These are phyloP conservation scores for Pocillopora damicornis DNA, from an alignment of 64 coral and sea anemone species.

Conservation along the genomic window DNA sequence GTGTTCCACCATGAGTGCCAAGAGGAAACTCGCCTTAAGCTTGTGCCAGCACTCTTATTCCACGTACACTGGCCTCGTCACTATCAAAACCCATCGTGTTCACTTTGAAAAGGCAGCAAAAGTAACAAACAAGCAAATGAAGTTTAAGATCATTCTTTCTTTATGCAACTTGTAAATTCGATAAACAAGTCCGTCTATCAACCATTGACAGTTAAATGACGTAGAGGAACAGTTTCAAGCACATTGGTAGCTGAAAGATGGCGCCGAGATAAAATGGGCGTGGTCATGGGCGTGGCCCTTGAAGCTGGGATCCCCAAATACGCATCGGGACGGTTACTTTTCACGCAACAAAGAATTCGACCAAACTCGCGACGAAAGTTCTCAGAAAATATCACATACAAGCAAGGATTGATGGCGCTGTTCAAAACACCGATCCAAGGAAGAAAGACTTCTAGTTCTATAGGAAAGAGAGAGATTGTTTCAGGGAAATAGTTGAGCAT, in stretches of 20 bases:
- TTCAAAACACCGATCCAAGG: conserved; percentile 73
- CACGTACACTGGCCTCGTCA: not conserved
- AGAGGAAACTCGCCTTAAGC: not conserved
- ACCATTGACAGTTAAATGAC: conserved; percentile 13
- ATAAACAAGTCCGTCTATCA: not conserved
- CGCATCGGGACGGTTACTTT: conserved; percentile 20
- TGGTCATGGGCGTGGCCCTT: conserved; percentile 32
- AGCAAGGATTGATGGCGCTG: conserved; percentile 73
- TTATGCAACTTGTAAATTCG: not conserved
- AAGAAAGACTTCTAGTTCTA: conserved; percentile 40
- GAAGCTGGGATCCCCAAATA: conserved; percentile 37
- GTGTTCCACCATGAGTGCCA: not conserved
- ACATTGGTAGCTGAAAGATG: not conserved
- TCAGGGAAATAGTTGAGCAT: conserved; percentile 12
- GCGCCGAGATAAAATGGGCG: conserved; percentile 29
- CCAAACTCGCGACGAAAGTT: conserved; percentile 78
- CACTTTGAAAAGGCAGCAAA: not conserved
- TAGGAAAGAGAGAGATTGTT: not conserved
- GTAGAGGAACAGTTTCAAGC: conserved; percentile 31
- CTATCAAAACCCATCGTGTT: not conserved
- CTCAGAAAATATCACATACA: conserved; percentile 84
- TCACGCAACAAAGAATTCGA: conserved; percentile 45
- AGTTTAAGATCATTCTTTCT: not conserved
- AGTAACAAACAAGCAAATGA: not conserved
- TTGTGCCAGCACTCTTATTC: not conserved